Base-by-base conservation (phyloP, 2,888 invertebrate species). In the Cyrtodaria siliqua region DNA sequence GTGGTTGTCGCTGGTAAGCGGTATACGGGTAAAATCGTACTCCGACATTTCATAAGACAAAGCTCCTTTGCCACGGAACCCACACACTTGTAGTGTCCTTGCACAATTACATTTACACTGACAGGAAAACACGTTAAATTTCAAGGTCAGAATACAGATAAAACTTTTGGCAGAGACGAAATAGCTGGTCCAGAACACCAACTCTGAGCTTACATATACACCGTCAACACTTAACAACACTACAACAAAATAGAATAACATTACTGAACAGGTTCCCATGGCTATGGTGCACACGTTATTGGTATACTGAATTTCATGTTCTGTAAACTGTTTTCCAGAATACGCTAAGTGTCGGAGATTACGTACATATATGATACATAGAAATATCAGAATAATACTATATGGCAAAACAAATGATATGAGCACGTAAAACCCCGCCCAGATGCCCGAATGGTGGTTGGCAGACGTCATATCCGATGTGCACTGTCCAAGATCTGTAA, bases 401-500 rank as follows among this genome's bases (percentile, higher is more conserved):
- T 49, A 49, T 14, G 49, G 49, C 49, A 49, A 18, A 8, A 49
- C 18, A 18, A 49, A 49, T 9, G 20, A 49, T 6, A 49, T 6
- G 20, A 49, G 20, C 12, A 75, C 38, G 18, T 75, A 74, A 55
- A 78, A 79, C 1, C 74, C 75, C 0, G 73, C 72, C 84, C 84
- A 84, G 1, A 82, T 63, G 20, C 67, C 61, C 14, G 79, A 68
- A 20, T 84, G 77, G n/a, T 70, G 69, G 59, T 74, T 78, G n/a
- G 78, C 72, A 16, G 82, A 74, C 2, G 79, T 79, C 33, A 78
- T 49, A 59, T 84, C 82, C 1, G 76, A 71, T 12, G 70, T 62
- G 29, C 84, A 84, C 9, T 78, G 24, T 2, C 84, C 84, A 23
- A 82, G 27, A 4, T 71, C 84, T 84, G 79, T 27, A 84, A 79